Evolutionary conservation across 2,888 invertebrate genomes (phyloP).

Genomic region (Pristionchus entomophagus): DNA sequence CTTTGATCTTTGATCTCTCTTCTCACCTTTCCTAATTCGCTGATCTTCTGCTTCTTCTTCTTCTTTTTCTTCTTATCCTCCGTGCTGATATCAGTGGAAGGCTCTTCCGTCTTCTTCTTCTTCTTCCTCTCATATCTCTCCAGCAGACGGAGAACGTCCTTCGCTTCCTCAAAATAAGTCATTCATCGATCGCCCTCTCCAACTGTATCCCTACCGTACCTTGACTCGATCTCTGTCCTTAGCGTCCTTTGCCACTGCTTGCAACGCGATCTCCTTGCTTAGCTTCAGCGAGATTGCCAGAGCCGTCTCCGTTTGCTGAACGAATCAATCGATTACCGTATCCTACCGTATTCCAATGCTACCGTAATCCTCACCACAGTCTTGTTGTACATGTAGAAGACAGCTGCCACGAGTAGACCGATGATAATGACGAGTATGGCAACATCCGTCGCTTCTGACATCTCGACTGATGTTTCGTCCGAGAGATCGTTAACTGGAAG

Average conservation of each 20-base stretch:
- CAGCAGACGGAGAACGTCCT: background rate
- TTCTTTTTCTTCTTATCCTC: background rate
- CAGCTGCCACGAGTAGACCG: too few relatives aligned
- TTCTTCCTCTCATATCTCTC: background rate
- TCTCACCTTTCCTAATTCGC: conserved; percentile 3
- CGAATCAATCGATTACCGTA: background rate
- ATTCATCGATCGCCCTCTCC: background rate
- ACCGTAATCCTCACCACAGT: too few relatives aligned
- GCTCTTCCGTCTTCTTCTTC: background rate
- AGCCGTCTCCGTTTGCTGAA: too few relatives aligned
- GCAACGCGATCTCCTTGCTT: too few relatives aligned
- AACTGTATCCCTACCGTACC: background rate
- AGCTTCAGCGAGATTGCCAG: too few relatives aligned
- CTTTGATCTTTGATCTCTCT: background rate
- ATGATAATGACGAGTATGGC: too few relatives aligned
- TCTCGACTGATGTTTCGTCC: too few relatives aligned
- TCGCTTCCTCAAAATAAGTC: background rate
- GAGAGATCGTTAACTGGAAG: too few relatives aligned
- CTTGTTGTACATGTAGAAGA: too few relatives aligned
- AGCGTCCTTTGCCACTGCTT: too few relatives aligned
- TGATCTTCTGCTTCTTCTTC: background rate
- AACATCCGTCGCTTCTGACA: too few relatives aligned
- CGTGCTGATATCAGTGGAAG: background rate
- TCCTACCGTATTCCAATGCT: too few relatives aligned
- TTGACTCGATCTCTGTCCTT: background rate